A percentile compares a stretch with the other conserved stretches of the same genome.
These are phyloP conservation scores for Tenthredo distinguenda DNA, from an alignment of 2,888 invertebrate species.

Conservation along the genomic window DNA sequence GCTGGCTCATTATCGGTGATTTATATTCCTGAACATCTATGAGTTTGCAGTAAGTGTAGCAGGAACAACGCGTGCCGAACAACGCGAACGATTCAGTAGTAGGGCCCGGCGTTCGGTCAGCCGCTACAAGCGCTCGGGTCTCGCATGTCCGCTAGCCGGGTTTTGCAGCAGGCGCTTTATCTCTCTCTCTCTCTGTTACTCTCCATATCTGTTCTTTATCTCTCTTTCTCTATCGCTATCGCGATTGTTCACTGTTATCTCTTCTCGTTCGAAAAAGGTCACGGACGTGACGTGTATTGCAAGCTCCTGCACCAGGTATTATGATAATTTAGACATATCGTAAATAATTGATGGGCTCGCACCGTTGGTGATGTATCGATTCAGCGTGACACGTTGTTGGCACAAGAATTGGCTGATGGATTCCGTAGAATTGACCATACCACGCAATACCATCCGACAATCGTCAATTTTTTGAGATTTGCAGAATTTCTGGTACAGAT, in stretches of 20 bases:
- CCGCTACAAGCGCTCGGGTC: constrained; percentile 13
- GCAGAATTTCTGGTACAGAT: not conserved
- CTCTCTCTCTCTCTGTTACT: not conserved
- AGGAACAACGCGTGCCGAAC: not conserved
- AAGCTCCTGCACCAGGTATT: constrained; percentile 3
- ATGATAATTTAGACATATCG: constrained; percentile 31
- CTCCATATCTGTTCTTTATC: not conserved
- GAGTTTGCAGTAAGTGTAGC: not conserved
- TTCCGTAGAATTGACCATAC: not conserved
- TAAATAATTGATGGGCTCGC: constrained; percentile 14
- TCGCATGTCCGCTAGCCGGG: constrained; percentile 19
- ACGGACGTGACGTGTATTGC: constrained; percentile 29
- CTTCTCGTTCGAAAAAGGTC: constrained; percentile 14
- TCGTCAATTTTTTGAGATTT: not conserved
- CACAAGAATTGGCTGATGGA: not conserved
- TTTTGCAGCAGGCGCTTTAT: not conserved
- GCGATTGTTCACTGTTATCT: not conserved
- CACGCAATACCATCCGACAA: not conserved
- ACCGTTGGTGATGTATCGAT: constrained; percentile 16
- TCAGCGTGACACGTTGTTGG: not conserved
- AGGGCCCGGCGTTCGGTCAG: constrained; percentile 33
- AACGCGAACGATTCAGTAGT: constrained; percentile 24
- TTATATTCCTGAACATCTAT: not conserved
- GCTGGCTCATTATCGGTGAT: not conserved
- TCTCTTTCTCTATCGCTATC: constrained; percentile 1